Percentiles rank a stretch among this genome's conserved stretches.
Conservation (phyloP, 1,140 invertebrate genomes). For the Drosophila carrolli region DNA sequence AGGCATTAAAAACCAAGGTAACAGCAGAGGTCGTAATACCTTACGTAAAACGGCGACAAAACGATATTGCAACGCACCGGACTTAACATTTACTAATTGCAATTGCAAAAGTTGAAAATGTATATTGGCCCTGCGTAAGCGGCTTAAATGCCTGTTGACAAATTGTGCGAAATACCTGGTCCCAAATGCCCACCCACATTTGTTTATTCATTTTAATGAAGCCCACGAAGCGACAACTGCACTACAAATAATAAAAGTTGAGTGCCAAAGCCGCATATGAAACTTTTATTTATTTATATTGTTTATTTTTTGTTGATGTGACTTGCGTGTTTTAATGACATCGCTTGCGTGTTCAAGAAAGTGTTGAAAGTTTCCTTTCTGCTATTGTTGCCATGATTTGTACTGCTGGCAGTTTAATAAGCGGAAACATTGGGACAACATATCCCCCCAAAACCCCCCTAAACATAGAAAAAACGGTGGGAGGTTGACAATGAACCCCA, state of each 20-base stretch:
- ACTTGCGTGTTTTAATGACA: constrained; percentile 67
- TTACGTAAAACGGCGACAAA: constrained; percentile 54
- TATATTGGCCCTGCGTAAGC: constrained; percentile 31
- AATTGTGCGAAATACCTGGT: constrained; percentile 38
- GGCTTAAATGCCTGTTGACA: constrained; percentile 35
- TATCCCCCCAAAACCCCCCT: neutral
- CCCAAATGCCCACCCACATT: constrained; percentile 20
- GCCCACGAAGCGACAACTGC: constrained; percentile 25
- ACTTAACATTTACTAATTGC: constrained; percentile 63
- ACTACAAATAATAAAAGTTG: constrained; percentile 23
- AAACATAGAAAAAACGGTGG: neutral
- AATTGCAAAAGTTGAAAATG: constrained; percentile 42
- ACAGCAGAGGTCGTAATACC: constrained; percentile 5
- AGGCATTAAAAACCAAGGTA: constrained; percentile 23
- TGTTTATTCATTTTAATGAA: constrained; percentile 36
- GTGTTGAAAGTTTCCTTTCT: constrained; percentile 60
- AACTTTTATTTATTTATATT: constrained; percentile 26
- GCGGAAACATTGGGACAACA: constrained; percentile 53
- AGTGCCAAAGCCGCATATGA: constrained; percentile 10
- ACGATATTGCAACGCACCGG: constrained; percentile 22
- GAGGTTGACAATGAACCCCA: constrained; percentile 20
- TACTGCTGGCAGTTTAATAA: constrained; percentile 54
- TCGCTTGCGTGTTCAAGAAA: constrained; percentile 64
- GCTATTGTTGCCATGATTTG: constrained; percentile 34
- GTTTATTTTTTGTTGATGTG: constrained; percentile 28